These are phyloP conservation scores for Atethmia centrago DNA, from an alignment of 2,888 invertebrate genomes.

Conservation along the genomic window DNA sequence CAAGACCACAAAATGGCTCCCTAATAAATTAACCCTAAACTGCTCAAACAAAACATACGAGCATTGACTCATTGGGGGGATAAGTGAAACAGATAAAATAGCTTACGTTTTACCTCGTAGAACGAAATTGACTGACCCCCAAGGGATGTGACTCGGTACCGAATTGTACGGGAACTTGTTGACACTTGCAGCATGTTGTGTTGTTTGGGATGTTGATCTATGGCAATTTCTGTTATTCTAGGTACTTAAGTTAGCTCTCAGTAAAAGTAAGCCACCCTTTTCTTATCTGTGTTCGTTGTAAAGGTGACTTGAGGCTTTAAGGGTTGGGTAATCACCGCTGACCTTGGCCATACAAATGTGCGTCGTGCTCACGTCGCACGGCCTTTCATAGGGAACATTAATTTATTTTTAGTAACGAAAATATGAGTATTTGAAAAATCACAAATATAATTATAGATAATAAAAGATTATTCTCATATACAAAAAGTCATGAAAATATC, in stretches of 20 bases:
- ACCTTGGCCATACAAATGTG: too few relatives aligned
- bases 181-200: conserved; percentile 17
- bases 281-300: background rate
- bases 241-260: background rate
- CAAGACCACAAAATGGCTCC: background rate
- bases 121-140: conserved; percentile 63
- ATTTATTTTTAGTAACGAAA: too few relatives aligned
- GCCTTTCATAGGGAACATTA: too few relatives aligned
- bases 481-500: too few relatives aligned
- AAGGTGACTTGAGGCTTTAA: background rate
- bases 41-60: conserved; percentile 33
- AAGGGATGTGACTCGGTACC: conserved; percentile 41
- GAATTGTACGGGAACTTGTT: conserved; percentile 46
- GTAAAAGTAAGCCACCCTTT: background rate
- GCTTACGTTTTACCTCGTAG: conserved; percentile 45
- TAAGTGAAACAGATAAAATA: conserved; percentile 64
- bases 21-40: conserved; percentile 44
- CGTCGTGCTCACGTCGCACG: too few relatives aligned
- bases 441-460: too few relatives aligned
- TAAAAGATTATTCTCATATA: too few relatives aligned
- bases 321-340: too few relatives aligned
- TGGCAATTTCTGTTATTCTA: background rate
- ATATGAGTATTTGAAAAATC: too few relatives aligned
- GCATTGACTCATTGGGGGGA: conserved; percentile 48
- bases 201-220: conserved; percentile 39